Evolutionary conservation across 2,888 invertebrate genomes (phyloP).

Genomic region (Baccha elongata): DNA sequence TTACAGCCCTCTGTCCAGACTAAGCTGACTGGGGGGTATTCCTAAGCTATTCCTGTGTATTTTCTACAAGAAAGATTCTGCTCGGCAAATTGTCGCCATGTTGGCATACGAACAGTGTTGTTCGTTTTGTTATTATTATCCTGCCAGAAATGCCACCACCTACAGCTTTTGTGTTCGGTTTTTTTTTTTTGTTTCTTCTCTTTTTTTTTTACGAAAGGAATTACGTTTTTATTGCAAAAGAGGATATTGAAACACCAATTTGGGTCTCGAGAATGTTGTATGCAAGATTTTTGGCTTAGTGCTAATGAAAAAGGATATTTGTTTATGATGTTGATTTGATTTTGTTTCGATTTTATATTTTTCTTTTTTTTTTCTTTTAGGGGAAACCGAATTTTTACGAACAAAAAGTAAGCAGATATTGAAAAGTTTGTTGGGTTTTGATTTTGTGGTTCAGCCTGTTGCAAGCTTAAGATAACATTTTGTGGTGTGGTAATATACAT

Average conservation of each 20-base stretch:
- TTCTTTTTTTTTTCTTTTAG: conserved; percentile 4
- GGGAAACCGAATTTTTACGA: neutral
- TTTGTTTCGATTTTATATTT: conserved; percentile 11
- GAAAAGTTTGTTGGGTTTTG: neutral
- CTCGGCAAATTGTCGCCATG: conserved; percentile 65
- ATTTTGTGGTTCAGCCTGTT: conserved; percentile 26
- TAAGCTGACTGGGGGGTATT: neutral
- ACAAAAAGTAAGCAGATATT: neutral
- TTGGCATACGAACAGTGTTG: conserved; percentile 24
- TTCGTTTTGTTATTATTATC: conserved; percentile 3
- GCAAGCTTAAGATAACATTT: neutral
- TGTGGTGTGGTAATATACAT: neutral
- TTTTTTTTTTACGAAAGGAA: conserved; percentile 38
- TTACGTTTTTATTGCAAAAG: conserved; percentile 40
- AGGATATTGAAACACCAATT: conserved; percentile 23
- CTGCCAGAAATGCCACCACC: neutral
- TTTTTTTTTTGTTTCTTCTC: neutral
- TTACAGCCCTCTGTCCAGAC: conserved; percentile 20
- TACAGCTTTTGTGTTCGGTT: conserved; percentile 31
- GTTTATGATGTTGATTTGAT: conserved; percentile 40
- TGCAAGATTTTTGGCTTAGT: conserved; percentile 49
- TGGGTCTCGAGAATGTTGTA: conserved; percentile 19
- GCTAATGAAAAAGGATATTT: conserved; percentile 59
- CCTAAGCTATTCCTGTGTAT: conserved; percentile 7
- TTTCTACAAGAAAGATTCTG: conserved; percentile 31